Base-by-base conservation (phyloP, 2,888 invertebrate genomes). In the Coleophora deauratella region DNA sequence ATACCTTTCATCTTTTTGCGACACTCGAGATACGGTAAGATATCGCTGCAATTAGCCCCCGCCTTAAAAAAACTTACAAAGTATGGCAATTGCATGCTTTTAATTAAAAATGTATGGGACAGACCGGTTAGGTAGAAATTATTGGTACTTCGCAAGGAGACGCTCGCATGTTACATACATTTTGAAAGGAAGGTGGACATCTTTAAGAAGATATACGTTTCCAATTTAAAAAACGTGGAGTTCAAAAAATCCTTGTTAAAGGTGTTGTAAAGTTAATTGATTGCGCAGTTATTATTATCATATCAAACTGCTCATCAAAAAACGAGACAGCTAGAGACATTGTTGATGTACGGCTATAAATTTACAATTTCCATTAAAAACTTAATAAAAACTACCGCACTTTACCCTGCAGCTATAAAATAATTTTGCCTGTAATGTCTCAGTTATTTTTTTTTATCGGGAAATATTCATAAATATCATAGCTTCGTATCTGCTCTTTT, bases 311-410 rank as follows among this genome's bases (percentile, higher is more conserved):
- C 21, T 21, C 6, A 21, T 21, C 6, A 21, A 4, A 21, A 3
- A 42, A 27, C 33, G 31, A 35, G 38, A 38, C 33, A 33, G 27
- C 13, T 34, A 37, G 37, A 34, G 34, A 38, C 27, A 37, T 44
- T 35, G 40, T 15, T 12, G 9, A 13, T n/a, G n/a, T n/a, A n/a
- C 6, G 28, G 14, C 33, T 38, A 39, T 44, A 44, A 32, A 41
- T 36, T 38, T 43, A 30, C 32, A 27, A 39, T 42, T 43, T 43
- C 40, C 43, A 43, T 40, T 34, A 15, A 40, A 31, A 36, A 21
- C 41, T 35, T 13, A 35, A 11, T 33, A 11, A 32, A 38, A 14
- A 31, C 9, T 8, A 41, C 41, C 41, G 10, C 42, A 15, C 37
- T 41, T 38, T 31, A 33, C 9, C 32, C 27, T n/a, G 33, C 27